These are phyloP conservation scores for Tenthredo livida DNA, from an alignment of 2,888 invertebrate genomes.

Conservation along the genomic window DNA sequence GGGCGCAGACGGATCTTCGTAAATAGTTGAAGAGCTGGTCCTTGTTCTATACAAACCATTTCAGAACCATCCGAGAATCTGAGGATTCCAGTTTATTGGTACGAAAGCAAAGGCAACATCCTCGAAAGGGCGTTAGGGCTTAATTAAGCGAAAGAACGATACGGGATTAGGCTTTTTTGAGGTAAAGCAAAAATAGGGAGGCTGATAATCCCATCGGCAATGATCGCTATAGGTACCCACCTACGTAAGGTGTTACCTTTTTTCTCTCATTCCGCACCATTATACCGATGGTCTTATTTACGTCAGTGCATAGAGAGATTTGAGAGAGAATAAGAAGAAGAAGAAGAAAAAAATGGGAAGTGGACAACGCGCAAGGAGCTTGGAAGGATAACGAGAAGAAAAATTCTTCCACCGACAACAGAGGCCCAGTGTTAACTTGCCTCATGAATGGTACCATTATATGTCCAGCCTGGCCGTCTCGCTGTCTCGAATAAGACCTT, in stretches of 20 bases:
- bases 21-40: slow-evolving; percentile 34
- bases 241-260: neutral
- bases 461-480: slow-evolving; percentile 26
- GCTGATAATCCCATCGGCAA: neutral
- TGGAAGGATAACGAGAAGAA: slow-evolving; percentile 3
- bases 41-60: slow-evolving; percentile 19
- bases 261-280: neutral
- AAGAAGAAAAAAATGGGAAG: slow-evolving; percentile 25
- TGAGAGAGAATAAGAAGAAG: slow-evolving; percentile 33
- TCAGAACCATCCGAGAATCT: neutral
- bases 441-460: slow-evolving; percentile 34
- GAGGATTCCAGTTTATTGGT: neutral
- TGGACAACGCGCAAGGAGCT: slow-evolving; percentile 45
- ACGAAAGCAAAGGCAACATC: slow-evolving; percentile 37
- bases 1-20: slow-evolving; percentile 42
- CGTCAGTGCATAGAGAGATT: neutral
- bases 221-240: neutral
- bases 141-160: slow-evolving; percentile 18
- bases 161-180: neutral
- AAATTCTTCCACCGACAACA: slow-evolving; percentile 40
- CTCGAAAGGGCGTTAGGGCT: slow-evolving; percentile 2
- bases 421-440: slow-evolving; percentile 32
- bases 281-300: neutral
- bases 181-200: neutral
- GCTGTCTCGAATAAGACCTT: neutral